Evolutionary conservation across 2,113 vertebrate species (phyloP).

Genomic region (Deroptyus accipitrinus): DNA sequence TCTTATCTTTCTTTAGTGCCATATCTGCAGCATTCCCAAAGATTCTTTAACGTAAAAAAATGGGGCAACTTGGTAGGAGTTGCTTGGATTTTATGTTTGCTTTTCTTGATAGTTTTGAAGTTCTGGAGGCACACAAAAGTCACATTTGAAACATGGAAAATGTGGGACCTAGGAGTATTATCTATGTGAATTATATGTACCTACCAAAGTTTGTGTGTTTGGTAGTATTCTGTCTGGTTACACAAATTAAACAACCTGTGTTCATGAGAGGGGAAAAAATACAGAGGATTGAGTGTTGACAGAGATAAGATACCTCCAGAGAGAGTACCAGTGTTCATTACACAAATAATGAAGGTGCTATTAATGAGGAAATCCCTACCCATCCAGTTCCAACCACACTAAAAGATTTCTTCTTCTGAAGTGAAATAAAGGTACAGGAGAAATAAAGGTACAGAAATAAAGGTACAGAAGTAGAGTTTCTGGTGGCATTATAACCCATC

Average conservation of each 20-base stretch:
- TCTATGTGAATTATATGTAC: neutral
- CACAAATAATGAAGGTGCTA: neutral
- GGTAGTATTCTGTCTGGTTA: neutral
- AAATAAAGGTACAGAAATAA: neutral
- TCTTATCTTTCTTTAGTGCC: neutral
- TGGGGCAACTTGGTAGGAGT: neutral
- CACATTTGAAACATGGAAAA: neutral
- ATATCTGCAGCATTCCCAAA: neutral
- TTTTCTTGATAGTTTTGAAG: neutral
- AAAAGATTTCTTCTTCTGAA: neutral
- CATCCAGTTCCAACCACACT: neutral
- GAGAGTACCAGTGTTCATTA: neutral
- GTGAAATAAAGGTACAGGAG: neutral
- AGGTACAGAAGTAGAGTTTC: neutral
- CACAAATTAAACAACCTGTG: neutral
- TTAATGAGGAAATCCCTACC: neutral
- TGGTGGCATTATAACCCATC: neutral
- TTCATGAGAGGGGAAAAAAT: neutral
- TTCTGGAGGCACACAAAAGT: neutral
- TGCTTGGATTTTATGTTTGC: neutral
- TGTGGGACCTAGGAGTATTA: neutral
- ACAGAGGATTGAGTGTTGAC: neutral
- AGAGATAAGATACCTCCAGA: constrained; percentile 8
- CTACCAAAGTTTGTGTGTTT: neutral
- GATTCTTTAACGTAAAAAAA: neutral